Conservation (phyloP, 2,113 vertebrate genomes). For the Cavia porcellus region DNA sequence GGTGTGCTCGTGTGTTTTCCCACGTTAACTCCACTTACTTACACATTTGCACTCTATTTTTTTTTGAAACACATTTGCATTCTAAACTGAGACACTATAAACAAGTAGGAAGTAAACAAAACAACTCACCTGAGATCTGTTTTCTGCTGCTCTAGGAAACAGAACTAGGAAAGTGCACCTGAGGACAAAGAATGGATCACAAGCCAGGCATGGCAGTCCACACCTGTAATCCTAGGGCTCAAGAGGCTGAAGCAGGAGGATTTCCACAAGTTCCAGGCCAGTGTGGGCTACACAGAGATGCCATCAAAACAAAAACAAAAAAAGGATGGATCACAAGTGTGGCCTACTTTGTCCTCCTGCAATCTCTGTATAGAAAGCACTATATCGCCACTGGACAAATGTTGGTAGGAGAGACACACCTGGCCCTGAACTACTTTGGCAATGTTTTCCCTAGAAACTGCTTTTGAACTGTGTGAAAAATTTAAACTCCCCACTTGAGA, state of each 20-base stretch:
- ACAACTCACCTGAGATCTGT: background rate
- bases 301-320: background rate
- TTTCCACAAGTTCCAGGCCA: background rate
- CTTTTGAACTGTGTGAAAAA: conserved; percentile 9
- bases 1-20: background rate
- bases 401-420: background rate
- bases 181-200: background rate
- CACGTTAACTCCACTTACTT: conserved; percentile 7
- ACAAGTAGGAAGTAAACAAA: background rate
- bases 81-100: background rate
- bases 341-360: background rate
- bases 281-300: background rate
- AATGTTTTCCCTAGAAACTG: background rate
- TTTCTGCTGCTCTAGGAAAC: background rate
- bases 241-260: background rate
- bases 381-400: background rate
- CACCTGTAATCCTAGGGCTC: background rate
- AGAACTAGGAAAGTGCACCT: background rate
- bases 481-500: background rate
- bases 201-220: no score
- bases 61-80: background rate
- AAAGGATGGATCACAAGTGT: background rate
- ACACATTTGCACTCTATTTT: background rate
- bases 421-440: background rate
- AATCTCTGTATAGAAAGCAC: background rate